Evolutionary conservation across 2,888 invertebrate genomes (phyloP), one percentile per base, ranked within the genome.

Genomic region (Lycaena phlaeas): DNA sequence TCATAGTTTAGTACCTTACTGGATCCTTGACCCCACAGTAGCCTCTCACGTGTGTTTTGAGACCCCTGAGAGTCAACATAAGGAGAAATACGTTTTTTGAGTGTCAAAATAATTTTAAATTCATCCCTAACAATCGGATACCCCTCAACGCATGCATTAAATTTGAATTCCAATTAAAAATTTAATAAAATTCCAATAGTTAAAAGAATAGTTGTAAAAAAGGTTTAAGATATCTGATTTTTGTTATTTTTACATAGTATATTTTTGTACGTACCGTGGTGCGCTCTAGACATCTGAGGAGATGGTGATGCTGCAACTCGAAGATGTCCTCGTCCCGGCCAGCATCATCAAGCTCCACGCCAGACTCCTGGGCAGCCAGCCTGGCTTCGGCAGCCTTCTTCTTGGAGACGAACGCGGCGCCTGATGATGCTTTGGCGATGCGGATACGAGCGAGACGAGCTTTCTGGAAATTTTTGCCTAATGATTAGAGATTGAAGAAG

Each of bases 371-470:
- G 38, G 96, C 95, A 40, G 96, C 96, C 60, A 97, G 87, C 34
- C 97, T 87, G 1, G 96, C 97, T 68, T 99, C 98, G 2, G 97
- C 97, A 1, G 98, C 97, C 74, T 98, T 98, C 89, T 99, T 99
- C 87, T 98, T 98, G 69, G 91, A 95, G 54, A 98, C 96, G 77
- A 99, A 97, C 2, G 98, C 98, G 3, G 98, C 98, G 3, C 98
- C 98, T 11, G 97, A 97, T 2, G 98, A 98, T 40, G 98, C 98
- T 77, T 99, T 99, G 41, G 98, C 98, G 71, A 99, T 98, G 46
- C 97, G 92, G 64, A 99, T 99, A 48, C 99, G 92, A 25, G 98
- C 98, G 72, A 98, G 88, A 43, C 99, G 92, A 18, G 99, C 98
- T 95, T 98, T 98, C 99, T 99, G 90, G 30, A 90, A 90, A 41